These are phyloP conservation scores for Actinemys pallida DNA, from an alignment of 2,113 vertebrate species.

Conservation along the genomic window DNA sequence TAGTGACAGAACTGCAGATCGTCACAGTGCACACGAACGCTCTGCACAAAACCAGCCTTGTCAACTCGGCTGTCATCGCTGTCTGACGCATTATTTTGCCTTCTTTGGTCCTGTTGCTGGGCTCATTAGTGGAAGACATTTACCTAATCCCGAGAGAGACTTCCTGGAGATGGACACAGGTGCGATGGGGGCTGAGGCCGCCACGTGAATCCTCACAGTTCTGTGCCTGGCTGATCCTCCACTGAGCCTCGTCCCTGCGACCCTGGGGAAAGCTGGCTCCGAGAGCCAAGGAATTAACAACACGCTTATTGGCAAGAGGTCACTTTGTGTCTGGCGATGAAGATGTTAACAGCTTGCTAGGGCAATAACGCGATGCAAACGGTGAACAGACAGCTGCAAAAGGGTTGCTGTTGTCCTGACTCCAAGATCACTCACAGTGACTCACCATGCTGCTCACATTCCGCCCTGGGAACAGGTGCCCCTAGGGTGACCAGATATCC, in stretches of 20 bases:
- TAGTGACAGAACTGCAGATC: fast-evolving
- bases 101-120: fast-evolving
- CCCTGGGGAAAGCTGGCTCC: background rate
- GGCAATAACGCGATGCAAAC: fast-evolving
- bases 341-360: fast-evolving
- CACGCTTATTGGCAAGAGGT: background rate
- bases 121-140: fast-evolving
- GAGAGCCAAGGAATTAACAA: conserved; percentile 7
- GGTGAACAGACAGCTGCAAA: background rate
- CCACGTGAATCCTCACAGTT: fast-evolving
- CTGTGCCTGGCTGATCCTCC: background rate
- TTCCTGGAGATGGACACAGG: background rate
- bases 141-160: background rate
- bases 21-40: fast-evolving
- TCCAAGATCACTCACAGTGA: background rate
- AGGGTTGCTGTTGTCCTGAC: fast-evolving
- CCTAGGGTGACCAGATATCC: no score
- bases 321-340: fast-evolving
- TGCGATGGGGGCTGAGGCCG: fast-evolving
- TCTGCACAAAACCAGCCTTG: background rate
- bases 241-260: fast-evolving
- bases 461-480: fast-evolving
- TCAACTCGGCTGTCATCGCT: no score
- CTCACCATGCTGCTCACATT: background rate
- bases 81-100: fast-evolving